A percentile compares a stretch with the other conserved stretches of the same genome.
phyloP scores from a whole-genome alignment of 2,888 invertebrate species.

The Eupithecia subumbrata region DNA sequence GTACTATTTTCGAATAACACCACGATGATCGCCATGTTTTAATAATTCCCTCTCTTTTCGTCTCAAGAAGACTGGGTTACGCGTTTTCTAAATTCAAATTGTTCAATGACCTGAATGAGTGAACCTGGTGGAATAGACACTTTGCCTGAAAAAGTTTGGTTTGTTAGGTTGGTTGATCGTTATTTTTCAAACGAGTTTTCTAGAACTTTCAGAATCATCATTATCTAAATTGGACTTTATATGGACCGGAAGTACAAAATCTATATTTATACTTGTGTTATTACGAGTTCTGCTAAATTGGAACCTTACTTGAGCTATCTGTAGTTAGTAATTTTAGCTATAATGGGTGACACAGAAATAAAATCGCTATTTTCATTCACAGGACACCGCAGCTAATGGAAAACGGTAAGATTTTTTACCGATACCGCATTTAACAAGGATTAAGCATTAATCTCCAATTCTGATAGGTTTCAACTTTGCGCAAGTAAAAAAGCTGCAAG shows the following conservation, averaged over 20 bases:
- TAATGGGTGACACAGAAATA: background rate
- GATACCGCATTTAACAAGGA: slow-evolving; percentile 14
- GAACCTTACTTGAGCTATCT: background rate
- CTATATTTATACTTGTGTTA: background rate
- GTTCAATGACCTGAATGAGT: slow-evolving; percentile 9
- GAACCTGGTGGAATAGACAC: background rate
- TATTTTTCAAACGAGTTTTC: slow-evolving; percentile 20
- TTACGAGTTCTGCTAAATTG: background rate
- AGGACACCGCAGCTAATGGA: slow-evolving; percentile 30
- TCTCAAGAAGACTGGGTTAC: background rate
- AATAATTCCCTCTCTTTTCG: background rate
- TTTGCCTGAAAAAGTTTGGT: slow-evolving; percentile 14
- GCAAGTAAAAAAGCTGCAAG: slow-evolving; percentile 1
- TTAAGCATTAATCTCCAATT: slow-evolving; percentile 27
- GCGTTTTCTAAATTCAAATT: slow-evolving; percentile 1
- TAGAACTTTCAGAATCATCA: background rate
- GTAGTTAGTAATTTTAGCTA: background rate
- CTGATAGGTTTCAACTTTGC: slow-evolving; percentile 8
- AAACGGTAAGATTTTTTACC: slow-evolving; percentile 28
- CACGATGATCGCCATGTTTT: background rate
- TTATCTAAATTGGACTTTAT: background rate
- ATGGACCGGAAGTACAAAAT: background rate
- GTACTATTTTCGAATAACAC: slow-evolving; percentile 33
- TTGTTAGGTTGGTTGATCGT: slow-evolving; percentile 26
- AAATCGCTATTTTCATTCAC: slow-evolving; percentile 17